These are phyloP conservation scores for Diorhabda carinulata DNA, from an alignment of 1,140 invertebrate species.

Conservation along the genomic window DNA sequence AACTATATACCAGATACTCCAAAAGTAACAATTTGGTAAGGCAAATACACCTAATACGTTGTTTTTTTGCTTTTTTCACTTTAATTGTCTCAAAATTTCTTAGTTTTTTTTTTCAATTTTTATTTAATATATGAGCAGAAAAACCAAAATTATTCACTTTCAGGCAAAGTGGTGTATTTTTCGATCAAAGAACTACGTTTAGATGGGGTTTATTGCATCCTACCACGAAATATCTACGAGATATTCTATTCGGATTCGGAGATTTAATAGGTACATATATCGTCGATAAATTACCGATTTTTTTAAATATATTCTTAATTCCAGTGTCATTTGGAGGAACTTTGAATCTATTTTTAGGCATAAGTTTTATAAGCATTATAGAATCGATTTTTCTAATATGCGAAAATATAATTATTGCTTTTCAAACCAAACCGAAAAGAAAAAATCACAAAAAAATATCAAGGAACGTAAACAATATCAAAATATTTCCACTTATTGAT, in stretches of 20 bases:
- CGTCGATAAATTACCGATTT: neutral
- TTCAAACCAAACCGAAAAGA: neutral
- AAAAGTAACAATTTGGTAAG: slow-evolving; percentile 47
- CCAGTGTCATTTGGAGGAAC: slow-evolving; percentile 53
- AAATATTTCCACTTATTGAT: no score
- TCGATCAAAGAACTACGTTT: slow-evolving; percentile 38
- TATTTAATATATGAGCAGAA: neutral
- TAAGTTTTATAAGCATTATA: slow-evolving; percentile 51
- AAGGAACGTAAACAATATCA: no score
- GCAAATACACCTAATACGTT: no score
- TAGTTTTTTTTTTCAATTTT: neutral
- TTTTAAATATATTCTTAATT: slow-evolving; percentile 6
- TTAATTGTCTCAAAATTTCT: no score
- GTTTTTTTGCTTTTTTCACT: no score
- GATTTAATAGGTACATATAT: slow-evolving; percentile 51
- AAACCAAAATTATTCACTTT: neutral
- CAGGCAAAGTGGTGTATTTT: slow-evolving; percentile 33
- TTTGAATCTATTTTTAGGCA: slow-evolving; percentile 51
- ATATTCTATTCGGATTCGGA: slow-evolving; percentile 57
- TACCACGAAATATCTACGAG: slow-evolving; percentile 50
- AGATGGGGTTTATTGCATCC: slow-evolving; percentile 46
- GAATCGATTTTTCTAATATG: slow-evolving; percentile 44
- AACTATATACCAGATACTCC: slow-evolving; percentile 54
- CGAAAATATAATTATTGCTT: neutral
- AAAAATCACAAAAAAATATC: no score